Conservation (phyloP, 2,113 vertebrate species). For the Pundamilia nyererei region DNA sequence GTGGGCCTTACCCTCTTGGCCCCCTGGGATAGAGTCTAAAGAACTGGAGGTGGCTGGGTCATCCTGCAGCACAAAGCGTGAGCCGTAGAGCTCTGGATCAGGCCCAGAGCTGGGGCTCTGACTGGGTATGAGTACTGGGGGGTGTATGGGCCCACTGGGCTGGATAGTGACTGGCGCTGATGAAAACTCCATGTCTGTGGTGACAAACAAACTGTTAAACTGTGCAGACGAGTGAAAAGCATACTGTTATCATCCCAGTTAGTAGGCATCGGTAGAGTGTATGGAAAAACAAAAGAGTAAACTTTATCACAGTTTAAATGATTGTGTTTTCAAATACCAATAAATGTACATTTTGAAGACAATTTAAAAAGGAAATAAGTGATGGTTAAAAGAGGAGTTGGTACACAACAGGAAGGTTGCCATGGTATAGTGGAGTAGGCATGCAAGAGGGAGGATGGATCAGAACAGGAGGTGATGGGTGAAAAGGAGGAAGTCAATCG, state of each 20-base stretch:
- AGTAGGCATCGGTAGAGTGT: constrained; percentile 37
- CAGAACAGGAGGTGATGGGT: constrained; percentile 28
- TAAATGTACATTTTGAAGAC: neutral
- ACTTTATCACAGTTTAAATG: neutral
- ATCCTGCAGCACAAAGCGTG: constrained; percentile 93
- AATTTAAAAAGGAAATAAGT: constrained; percentile 1
- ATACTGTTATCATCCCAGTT: constrained; percentile 54
- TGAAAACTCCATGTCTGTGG: constrained; percentile 97
- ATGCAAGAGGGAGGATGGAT: constrained; percentile 47
- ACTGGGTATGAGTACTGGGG: constrained; percentile 93
- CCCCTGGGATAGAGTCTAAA: constrained; percentile 93
- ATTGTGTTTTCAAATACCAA: neutral
- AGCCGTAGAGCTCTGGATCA: constrained; percentile 89
- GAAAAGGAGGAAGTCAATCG: constrained; percentile 27
- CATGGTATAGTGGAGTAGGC: constrained; percentile 17
- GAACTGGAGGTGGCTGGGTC: constrained; percentile 92
- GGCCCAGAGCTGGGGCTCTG: constrained; percentile 76
- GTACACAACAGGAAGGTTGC: constrained; percentile 49
- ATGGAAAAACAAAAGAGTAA: neutral
- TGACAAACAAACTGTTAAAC: constrained; percentile 92
- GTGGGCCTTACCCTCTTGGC: constrained; percentile 96
- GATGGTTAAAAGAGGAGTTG: constrained; percentile 27
- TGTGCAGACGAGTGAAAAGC: constrained; percentile 55
- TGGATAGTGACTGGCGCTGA: constrained; percentile 87
- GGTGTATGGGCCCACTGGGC: constrained; percentile 89